Conservation (phyloP, 2,797 vertebrate genomes). For the Sebastes hopkinsi region DNA sequence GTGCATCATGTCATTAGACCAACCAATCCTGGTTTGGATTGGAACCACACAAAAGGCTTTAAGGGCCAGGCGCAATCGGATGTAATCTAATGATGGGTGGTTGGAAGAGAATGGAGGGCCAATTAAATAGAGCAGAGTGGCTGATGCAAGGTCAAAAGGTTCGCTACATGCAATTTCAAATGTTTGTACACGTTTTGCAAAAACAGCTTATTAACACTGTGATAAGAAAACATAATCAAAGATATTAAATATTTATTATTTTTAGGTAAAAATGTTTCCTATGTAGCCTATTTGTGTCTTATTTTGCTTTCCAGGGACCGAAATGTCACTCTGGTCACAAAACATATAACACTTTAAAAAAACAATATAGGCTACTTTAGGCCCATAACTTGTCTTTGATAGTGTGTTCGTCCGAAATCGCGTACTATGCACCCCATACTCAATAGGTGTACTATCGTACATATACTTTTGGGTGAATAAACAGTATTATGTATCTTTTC, state of each 20-base stretch:
- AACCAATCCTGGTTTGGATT: conserved; percentile 34
- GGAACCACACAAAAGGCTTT: conserved; percentile 7
- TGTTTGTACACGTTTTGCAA: not conserved
- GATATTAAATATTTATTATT: not conserved
- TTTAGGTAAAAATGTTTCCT: not conserved
- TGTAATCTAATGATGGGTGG: conserved; percentile 31
- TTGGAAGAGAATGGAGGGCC: not conserved
- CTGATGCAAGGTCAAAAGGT: conserved; percentile 8
- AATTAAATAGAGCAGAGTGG: conserved; percentile 48
- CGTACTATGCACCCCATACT: too few species aligned
- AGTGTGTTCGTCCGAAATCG: too few species aligned
- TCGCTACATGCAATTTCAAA: not conserved
- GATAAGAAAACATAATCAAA: not conserved
- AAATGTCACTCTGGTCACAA: not conserved
- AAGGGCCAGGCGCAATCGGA: conserved; percentile 16
- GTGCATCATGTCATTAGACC: conserved; percentile 47
- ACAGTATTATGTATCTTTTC: too few species aligned
- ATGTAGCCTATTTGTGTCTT: not conserved
- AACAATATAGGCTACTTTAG: not conserved
- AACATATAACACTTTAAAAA: not conserved
- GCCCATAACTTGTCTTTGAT: not conserved
- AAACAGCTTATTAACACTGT: not conserved
- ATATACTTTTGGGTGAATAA: too few species aligned
- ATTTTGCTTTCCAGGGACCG: not conserved
- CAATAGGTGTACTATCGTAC: too few species aligned